phyloP scores from a whole-genome alignment of 2,113 vertebrate genomes.

The Salvelinus sp. region DNA sequence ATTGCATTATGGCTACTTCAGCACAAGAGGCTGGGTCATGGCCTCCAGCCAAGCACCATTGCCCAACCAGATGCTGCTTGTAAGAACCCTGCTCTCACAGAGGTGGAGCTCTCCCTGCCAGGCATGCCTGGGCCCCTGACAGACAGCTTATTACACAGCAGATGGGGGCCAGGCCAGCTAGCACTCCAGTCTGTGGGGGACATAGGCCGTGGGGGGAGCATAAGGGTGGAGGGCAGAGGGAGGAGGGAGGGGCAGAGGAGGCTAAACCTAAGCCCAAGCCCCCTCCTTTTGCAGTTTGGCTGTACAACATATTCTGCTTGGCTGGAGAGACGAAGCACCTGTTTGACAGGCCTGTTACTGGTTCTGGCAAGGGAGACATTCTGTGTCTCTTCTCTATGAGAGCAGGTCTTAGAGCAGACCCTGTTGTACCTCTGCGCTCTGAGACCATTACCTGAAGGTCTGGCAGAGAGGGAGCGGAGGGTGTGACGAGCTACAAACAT shows the following conservation, averaged over 20 bases:
- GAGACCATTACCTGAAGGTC: not conserved
- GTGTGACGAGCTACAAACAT: not conserved
- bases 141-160: conserved; percentile 52
- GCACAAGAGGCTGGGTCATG: conserved; percentile 40
- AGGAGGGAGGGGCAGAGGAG: not conserved
- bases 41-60: conserved; percentile 45
- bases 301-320: not conserved
- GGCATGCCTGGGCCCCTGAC: conserved; percentile 15
- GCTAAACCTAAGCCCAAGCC: not conserved
- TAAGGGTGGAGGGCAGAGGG: not conserved
- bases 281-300: not conserved
- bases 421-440: not conserved
- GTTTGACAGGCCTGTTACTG: not conserved
- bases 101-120: conserved; percentile 30
- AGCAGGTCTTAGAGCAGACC: not conserved
- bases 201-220: conserved; percentile 1
- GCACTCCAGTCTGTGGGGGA: conserved; percentile 29
- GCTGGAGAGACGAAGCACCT: not conserved
- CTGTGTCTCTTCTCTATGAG: not conserved
- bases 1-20: conserved; percentile 48
- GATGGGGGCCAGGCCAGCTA: conserved; percentile 26
- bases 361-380: not conserved
- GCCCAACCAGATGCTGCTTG: conserved; percentile 50
- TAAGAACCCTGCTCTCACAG: conserved; percentile 42
- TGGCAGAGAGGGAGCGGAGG: not conserved